A percentile compares a stretch with the other conserved stretches of the same genome.
These are phyloP conservation scores for Corynorhinus townsendii DNA, from an alignment of 2,113 vertebrate species.

Conservation along the genomic window DNA sequence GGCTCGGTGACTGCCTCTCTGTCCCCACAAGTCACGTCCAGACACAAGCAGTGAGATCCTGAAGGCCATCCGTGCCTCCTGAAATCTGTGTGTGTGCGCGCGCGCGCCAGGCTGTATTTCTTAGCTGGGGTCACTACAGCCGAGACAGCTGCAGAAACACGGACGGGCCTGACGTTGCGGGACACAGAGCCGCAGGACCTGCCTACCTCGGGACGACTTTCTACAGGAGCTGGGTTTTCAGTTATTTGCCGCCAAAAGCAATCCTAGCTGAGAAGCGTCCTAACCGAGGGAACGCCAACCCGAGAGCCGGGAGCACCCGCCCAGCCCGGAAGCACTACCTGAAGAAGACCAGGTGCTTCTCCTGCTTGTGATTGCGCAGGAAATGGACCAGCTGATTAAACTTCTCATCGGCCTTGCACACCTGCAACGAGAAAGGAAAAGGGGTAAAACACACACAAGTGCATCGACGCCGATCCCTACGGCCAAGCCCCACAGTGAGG, in stretches of 20 bases:
- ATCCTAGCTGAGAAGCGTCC: not conserved
- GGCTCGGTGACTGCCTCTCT: not conserved
- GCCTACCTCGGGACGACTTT: not conserved
- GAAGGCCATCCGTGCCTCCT: not conserved
- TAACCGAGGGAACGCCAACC: not conserved
- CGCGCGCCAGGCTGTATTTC: not conserved
- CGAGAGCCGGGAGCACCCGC: not conserved
- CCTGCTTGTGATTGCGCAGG: slow-evolving; percentile 89
- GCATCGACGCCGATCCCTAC: not conserved
- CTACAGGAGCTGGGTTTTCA: not conserved
- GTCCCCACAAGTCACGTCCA: not conserved
- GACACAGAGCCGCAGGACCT: not conserved
- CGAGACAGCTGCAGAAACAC: not conserved
- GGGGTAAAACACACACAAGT: not conserved
- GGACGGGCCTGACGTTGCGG: rapidly evolving
- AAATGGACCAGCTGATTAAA: slow-evolving; percentile 96
- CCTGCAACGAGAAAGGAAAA: slow-evolving; percentile 71
- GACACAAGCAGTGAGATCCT: not conserved
- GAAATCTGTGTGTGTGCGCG: too few species aligned
- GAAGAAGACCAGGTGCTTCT: slow-evolving; percentile 96
- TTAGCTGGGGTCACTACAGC: not conserved
- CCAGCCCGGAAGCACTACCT: slow-evolving; percentile 79
- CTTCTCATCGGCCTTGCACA: slow-evolving; percentile 92
- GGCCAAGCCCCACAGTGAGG: not conserved
- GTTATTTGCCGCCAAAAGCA: not conserved